Base-by-base conservation (phyloP, 2,888 invertebrate genomes). In the Anorthoa munda region DNA sequence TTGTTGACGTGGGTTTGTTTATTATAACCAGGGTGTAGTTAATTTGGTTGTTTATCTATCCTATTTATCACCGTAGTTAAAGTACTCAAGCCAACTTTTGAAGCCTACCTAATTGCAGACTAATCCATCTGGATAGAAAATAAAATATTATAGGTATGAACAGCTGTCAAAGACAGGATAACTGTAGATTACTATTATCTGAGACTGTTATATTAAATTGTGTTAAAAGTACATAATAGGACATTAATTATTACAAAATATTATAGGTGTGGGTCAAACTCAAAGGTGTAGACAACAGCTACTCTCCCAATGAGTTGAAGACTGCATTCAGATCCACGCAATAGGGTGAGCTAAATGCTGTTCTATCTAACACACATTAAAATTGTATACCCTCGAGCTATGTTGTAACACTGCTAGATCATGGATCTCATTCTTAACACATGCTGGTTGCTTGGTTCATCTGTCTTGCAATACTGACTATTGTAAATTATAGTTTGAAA, bases 291-390 rank as follows among this genome's bases (percentile, higher is more conserved):
- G 50, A 26, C 11, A 13, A 58, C 67, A 59, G 26, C 77, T 58
- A 51, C 31, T 15, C 26, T 26, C 7, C 68, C n/a, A 31, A 68
- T 58, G 13, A 58, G 56, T 51, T 51, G 74, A 75, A 69, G 58
- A 53, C 77, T 53, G n/a, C 31, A 39, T 69, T 77, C 69, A 77
- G 74, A 48, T 59, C 77, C 9, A 69, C 18, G 0, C 5, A 7
- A 45, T 59, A 77, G 31, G 74, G 74, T 75, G 78, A 75, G 74
- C 78, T 18, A 75, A 48, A 53, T 59, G 18, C 2, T 76, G 21
- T 74, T 69, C 59, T 75, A 69, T 48, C 59, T 75, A 69, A 39
- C 23, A 46, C 58, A 18, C 3, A 11, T 23, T 67, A 46, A 31
- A 4, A 51, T n/a, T 46, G 13, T 31, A 13, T 26, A 31, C 9